phyloP scores from a whole-genome alignment of 2,797 vertebrate genomes.

The Cheirogaleus major region DNA sequence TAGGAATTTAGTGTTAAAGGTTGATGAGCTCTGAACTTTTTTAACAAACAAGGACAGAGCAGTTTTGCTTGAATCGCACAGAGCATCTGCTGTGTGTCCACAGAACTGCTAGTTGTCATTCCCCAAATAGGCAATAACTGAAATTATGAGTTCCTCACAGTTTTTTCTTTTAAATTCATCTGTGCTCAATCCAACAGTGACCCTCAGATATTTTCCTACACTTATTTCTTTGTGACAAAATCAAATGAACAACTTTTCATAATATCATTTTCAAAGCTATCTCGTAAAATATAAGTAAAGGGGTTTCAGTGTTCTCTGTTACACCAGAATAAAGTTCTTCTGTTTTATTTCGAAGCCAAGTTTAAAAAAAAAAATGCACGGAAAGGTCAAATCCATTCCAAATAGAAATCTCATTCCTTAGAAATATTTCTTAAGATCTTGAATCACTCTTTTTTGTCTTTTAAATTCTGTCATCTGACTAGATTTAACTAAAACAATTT shows the following conservation, averaged over 20 bases:
- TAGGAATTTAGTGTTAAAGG: constrained; percentile 48
- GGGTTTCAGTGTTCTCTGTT: constrained; percentile 42
- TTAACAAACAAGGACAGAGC: constrained; percentile 42
- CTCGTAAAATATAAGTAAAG: constrained; percentile 64
- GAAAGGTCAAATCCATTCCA: constrained; percentile 71
- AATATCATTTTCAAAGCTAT: constrained; percentile 55
- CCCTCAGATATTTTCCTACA: constrained; percentile 49
- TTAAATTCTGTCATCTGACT: constrained; percentile 48
- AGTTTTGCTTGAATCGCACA: constrained; percentile 44
- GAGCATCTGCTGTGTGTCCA: background rate
- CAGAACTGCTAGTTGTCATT: constrained; percentile 6
- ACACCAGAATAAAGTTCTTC: constrained; percentile 71
- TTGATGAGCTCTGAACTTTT: constrained; percentile 46
- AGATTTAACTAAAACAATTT: constrained; percentile 49
- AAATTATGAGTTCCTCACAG: constrained; percentile 43
- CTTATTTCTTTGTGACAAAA: constrained; percentile 63
- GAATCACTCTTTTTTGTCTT: constrained; percentile 44
- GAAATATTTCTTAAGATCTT: constrained; percentile 57
- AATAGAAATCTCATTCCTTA: constrained; percentile 62
- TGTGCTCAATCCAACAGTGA: constrained; percentile 12
- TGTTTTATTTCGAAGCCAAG: constrained; percentile 57
- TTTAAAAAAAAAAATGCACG: constrained; percentile 4
- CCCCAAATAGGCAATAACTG: constrained; percentile 42
- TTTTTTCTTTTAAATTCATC: constrained; percentile 3
- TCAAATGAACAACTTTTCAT: constrained; percentile 42